phyloP scores from a whole-genome alignment of 2,113 vertebrate species.

The Brachionichthys hirsutus region DNA sequence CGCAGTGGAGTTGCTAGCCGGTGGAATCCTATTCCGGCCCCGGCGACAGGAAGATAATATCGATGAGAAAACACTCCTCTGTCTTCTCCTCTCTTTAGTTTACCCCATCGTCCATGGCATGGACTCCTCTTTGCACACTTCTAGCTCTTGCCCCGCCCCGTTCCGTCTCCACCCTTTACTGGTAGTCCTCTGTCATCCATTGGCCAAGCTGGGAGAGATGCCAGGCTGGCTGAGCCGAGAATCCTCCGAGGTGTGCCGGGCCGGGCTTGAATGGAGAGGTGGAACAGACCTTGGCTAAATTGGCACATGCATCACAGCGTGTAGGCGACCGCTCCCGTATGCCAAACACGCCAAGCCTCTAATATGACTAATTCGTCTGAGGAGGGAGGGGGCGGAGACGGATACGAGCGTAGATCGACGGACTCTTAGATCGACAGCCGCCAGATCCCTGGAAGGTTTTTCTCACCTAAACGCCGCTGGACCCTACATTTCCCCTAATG shows the following conservation, averaged over 20 bases:
- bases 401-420: conserved; percentile 30
- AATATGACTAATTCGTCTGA: conserved; percentile 68
- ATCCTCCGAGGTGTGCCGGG: conserved; percentile 38
- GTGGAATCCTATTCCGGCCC: no score
- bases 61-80: no score
- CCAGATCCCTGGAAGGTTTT: conserved; percentile 27
- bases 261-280: conserved; percentile 55
- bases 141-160: conserved; percentile 14
- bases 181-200: conserved; percentile 53
- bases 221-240: conserved; percentile 59
- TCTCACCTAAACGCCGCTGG: neutral
- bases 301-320: conserved; percentile 60
- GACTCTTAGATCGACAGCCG: conserved; percentile 36
- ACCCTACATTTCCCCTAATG: no score
- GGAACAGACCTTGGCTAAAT: conserved; percentile 62
- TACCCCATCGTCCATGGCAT: neutral
- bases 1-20: no score
- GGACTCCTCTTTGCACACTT: conserved; percentile 2
- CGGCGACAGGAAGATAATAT: no score
- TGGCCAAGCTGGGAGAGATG: conserved; percentile 60
- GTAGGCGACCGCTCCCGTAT: conserved; percentile 47
- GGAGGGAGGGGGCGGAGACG: conserved; percentile 16
- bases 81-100: neutral
- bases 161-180: conserved; percentile 44
- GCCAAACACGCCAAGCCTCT: conserved; percentile 61